These are phyloP conservation scores for Eidolon dupreanum DNA, from an alignment of 2,797 vertebrate genomes.

Conservation along the genomic window DNA sequence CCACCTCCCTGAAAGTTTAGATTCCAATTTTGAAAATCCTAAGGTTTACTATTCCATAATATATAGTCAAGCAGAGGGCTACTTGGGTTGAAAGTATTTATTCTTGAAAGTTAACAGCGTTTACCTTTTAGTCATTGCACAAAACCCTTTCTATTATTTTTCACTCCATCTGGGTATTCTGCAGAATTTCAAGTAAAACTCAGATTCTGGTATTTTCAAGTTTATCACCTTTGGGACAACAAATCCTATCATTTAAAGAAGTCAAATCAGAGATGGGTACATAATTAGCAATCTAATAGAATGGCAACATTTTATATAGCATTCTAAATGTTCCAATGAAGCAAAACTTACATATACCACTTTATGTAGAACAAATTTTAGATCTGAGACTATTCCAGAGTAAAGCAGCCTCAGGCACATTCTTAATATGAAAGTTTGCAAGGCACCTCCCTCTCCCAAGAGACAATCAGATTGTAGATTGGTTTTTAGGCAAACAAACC, in stretches of 20 bases:
- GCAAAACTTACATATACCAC: constrained; percentile 76
- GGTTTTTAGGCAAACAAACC: constrained; percentile 78
- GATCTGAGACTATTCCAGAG: constrained; percentile 83
- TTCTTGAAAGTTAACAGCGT: constrained; percentile 77
- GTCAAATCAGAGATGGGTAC: constrained; percentile 80
- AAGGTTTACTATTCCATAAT: constrained; percentile 79
- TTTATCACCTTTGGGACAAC: constrained; percentile 79
- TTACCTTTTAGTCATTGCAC: constrained; percentile 85
- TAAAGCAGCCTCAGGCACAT: constrained; percentile 87
- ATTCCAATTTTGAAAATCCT: constrained; percentile 81
- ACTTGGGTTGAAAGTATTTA: constrained; percentile 79
- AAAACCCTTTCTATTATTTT: constrained; percentile 84
- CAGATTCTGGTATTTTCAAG: constrained; percentile 81
- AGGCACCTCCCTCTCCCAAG: constrained; percentile 87
- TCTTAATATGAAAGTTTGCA: constrained; percentile 85
- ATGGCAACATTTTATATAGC: constrained; percentile 53
- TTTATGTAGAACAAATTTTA: constrained; percentile 71
- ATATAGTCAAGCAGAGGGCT: constrained; percentile 81
- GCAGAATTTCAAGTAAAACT: constrained; percentile 86
- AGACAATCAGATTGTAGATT: constrained; percentile 82
- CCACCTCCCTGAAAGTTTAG: constrained; percentile 60
- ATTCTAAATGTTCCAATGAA: constrained; percentile 75
- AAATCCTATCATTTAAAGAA: constrained; percentile 73
- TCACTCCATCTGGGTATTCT: constrained; percentile 80
- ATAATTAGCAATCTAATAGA: constrained; percentile 77